phyloP scores from a whole-genome alignment of 2,888 invertebrate genomes.

The Thysanoteuthis rhombus region DNA sequence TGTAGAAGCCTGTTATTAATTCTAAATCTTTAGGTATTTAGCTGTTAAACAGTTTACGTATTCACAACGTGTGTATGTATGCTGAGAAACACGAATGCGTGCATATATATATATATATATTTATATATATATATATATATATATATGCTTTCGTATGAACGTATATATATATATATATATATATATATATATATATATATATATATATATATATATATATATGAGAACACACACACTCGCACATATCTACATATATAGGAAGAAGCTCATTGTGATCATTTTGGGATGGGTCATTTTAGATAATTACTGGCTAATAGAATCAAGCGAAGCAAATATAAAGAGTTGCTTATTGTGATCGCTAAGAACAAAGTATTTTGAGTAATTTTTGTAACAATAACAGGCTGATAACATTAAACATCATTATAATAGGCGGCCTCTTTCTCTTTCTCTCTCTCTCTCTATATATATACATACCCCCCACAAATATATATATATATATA shows the following conservation, averaged over 20 bases:
- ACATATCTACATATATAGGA: neutral
- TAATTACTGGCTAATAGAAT: too few relatives aligned
- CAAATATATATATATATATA: neutral
- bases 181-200: neutral
- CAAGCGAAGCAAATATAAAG: too few relatives aligned
- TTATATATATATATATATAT: neutral
- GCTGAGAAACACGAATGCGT: neutral
- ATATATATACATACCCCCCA: too few relatives aligned
- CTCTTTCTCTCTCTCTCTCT: neutral
- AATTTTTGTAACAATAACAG: too few relatives aligned
- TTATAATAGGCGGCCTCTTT: too few relatives aligned
- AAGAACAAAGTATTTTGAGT: too few relatives aligned
- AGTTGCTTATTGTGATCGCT: too few relatives aligned
- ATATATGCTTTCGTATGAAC: neutral
- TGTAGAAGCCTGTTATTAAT: neutral
- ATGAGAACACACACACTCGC: neutral
- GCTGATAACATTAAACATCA: too few relatives aligned
- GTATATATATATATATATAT: neutral
- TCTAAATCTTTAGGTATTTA: neutral
- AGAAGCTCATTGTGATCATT: too few relatives aligned
- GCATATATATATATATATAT: neutral
- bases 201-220: neutral
- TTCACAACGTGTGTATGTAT: neutral
- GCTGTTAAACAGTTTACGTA: neutral
- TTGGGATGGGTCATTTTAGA: too few relatives aligned